Conservation (phyloP, 2,888 invertebrate genomes). For the Hermodice carunculata region DNA sequence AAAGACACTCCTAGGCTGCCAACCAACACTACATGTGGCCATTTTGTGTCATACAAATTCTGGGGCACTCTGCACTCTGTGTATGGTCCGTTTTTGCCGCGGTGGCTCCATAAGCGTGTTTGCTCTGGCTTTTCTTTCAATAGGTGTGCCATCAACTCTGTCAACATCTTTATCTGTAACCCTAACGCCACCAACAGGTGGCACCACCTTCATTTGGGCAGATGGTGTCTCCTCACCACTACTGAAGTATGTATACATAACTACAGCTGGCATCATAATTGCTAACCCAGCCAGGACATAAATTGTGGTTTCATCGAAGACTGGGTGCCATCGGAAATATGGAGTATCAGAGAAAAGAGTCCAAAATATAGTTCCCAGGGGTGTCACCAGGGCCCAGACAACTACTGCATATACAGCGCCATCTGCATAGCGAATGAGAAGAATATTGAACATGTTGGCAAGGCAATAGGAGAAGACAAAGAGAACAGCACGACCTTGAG, state of each 20-base stretch:
- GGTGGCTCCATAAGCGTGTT: no score
- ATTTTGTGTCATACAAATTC: no score
- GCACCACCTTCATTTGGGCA: no score
- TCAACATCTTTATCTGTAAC: no score
- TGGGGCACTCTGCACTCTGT: no score
- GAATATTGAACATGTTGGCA: slow-evolving; percentile 48
- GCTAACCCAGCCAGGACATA: slow-evolving; percentile 47
- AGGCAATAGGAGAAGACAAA: slow-evolving; percentile 44
- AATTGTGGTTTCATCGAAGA: slow-evolving; percentile 46
- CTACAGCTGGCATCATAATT: slow-evolving; percentile 49
- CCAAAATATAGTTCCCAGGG: slow-evolving; percentile 51
- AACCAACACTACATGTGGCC: no score
- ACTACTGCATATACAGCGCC: slow-evolving; percentile 52
- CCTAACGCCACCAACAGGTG: no score
- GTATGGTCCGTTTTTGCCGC: no score
- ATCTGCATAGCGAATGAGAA: slow-evolving; percentile 52
- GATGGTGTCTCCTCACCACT: slow-evolving; percentile 43
- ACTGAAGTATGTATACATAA: slow-evolving; percentile 51
- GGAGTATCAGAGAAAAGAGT: slow-evolving; percentile 46
- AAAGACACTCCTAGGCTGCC: no score
- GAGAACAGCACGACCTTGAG: slow-evolving; percentile 42
- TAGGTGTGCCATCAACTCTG: no score
- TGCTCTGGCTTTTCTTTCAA: no score
- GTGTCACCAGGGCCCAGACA: slow-evolving; percentile 48
- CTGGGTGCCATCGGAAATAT: slow-evolving; percentile 45